Percentiles rank a stretch among this genome's conserved stretches.
Evolutionary conservation across 2,797 vertebrate genomes (phyloP).

Genomic region (Chrosomus eos): DNA sequence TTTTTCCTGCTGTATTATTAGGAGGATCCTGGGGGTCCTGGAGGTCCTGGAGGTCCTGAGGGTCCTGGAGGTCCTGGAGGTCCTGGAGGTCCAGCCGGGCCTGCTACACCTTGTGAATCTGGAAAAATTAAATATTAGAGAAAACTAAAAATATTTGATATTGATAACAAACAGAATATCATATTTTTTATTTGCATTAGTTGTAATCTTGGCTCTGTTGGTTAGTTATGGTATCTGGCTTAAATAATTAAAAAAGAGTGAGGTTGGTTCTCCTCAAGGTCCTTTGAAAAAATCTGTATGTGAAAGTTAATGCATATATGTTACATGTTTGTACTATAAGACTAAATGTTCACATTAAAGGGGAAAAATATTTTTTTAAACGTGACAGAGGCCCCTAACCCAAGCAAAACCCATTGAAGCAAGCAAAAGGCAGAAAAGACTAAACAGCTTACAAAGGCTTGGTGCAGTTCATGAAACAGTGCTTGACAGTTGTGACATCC

Average conservation of each 20-base stretch:
- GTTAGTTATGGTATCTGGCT: background rate
- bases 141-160: background rate
- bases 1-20: constrained; percentile 35
- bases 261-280: constrained; percentile 33
- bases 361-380: background rate
- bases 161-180: too few species aligned
- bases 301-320: constrained; percentile 4
- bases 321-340: background rate
- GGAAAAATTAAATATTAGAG: constrained; percentile 44
- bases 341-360: background rate
- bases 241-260: background rate
- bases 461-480: background rate
- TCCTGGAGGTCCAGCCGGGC: constrained; percentile 23
- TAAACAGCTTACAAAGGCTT: background rate
- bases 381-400: background rate
- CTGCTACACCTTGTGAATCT: constrained; percentile 50
- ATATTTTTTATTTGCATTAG: background rate
- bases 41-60: constrained; percentile 1
- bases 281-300: background rate
- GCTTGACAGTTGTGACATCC: background rate
- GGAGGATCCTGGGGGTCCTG: constrained; percentile 24
- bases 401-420: background rate
- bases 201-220: background rate
- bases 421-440: background rate
- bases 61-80: constrained; percentile 27